Conservation (phyloP, 2,797 vertebrate genomes). For the Muscicapa striata region DNA sequence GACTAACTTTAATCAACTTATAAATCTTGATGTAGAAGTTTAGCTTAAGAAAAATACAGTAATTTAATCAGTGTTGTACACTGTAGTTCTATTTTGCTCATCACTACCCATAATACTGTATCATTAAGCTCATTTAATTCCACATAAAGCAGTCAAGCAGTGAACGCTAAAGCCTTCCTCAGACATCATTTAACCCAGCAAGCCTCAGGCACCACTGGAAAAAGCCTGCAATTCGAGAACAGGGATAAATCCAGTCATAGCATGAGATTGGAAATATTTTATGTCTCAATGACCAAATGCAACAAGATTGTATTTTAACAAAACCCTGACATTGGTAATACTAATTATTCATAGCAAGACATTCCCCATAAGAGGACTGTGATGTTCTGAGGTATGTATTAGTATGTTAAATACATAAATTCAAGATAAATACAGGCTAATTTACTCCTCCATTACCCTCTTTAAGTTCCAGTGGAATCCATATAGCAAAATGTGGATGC, state of each 20-base stretch:
- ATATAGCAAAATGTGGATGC: neutral
- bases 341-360: neutral
- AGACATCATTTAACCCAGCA: slow-evolving; percentile 64
- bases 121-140: slow-evolving; percentile 52
- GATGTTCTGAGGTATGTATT: neutral
- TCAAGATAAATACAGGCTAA: neutral
- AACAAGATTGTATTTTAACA: neutral
- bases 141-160: slow-evolving; percentile 51
- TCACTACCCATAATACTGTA: slow-evolving; percentile 39
- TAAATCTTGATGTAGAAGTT: slow-evolving; percentile 30
- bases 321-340: neutral
- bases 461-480: neutral
- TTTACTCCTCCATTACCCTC: neutral
- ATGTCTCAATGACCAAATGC: neutral
- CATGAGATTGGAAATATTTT: neutral
- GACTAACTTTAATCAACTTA: slow-evolving; percentile 40
- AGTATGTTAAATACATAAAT: neutral
- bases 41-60: slow-evolving; percentile 30
- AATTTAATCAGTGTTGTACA: slow-evolving; percentile 40
- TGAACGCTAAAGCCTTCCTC: slow-evolving; percentile 38
- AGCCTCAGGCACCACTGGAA: slow-evolving; percentile 25
- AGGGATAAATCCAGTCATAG: slow-evolving; percentile 8
- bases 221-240: neutral
- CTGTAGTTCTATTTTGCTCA: slow-evolving; percentile 29
- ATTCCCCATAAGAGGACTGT: neutral